Conservation (phyloP, 2,797 vertebrate genomes). For the Tragopan temminckii region DNA sequence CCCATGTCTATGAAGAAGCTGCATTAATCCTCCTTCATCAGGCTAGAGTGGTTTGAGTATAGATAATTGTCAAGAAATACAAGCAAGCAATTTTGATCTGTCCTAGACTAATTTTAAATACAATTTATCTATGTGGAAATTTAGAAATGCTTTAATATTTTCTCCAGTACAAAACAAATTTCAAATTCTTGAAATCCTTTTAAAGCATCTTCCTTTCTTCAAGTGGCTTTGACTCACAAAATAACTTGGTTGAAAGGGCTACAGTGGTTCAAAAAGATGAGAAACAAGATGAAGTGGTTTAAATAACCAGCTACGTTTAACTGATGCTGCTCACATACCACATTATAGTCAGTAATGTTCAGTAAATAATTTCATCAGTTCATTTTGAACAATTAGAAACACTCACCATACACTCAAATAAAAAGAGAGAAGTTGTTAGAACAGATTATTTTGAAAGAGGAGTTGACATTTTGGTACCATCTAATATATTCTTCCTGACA, state of each 20-base stretch:
- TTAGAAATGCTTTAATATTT: neutral
- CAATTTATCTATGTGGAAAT: neutral
- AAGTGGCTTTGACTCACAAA: neutral
- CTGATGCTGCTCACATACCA: neutral
- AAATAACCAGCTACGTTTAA: neutral
- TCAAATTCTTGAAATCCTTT: neutral
- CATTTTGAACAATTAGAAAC: neutral
- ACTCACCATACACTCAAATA: neutral
- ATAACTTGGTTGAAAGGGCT: neutral
- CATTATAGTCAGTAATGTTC: neutral
- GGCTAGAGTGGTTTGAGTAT: neutral
- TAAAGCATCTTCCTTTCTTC: neutral
- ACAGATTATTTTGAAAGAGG: neutral
- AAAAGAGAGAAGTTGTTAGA: neutral
- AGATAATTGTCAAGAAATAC: neutral
- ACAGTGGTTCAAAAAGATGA: neutral
- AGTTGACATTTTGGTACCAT: neutral
- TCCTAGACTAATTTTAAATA: neutral
- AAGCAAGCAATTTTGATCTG: neutral
- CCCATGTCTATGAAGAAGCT: neutral
- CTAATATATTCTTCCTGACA: neutral
- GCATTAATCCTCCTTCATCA: no score
- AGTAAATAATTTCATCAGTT: neutral
- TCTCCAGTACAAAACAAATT: neutral
- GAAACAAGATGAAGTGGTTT: neutral